These are phyloP conservation scores for Ctenosaura bakeri DNA, from an alignment of 2,797 vertebrate species.

Conservation along the genomic window DNA sequence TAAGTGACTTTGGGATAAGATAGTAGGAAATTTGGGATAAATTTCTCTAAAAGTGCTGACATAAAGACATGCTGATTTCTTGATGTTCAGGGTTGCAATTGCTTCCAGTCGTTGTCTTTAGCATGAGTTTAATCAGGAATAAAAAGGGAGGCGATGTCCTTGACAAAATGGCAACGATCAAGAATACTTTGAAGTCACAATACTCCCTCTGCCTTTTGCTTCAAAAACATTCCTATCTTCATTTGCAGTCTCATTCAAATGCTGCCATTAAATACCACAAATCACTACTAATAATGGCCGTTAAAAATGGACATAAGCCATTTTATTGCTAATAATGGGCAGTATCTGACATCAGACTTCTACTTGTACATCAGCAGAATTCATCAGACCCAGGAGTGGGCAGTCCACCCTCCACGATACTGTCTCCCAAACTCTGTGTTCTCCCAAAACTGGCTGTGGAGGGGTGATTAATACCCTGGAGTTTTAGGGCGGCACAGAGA, in stretches of 20 bases:
- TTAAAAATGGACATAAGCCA: too few species aligned
- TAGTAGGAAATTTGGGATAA: neutral
- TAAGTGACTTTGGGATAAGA: neutral
- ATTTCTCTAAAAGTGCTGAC: neutral
- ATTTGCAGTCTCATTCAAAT: constrained; percentile 49
- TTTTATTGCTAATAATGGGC: too few species aligned
- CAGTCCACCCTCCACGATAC: too few species aligned
- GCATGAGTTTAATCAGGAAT: constrained; percentile 47
- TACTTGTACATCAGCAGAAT: too few species aligned
- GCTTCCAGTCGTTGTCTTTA: constrained; percentile 55
- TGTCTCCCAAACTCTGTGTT: too few species aligned
- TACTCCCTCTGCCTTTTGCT: constrained; percentile 59
- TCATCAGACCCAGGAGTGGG: too few species aligned
- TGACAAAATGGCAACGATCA: constrained; percentile 57
- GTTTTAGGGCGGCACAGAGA: too few species aligned
- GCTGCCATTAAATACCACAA: neutral
- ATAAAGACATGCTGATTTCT: constrained; percentile 27
- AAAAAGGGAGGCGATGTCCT: constrained; percentile 60
- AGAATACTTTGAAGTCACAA: constrained; percentile 63
- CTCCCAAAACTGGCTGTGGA: too few species aligned
- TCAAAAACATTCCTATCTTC: constrained; percentile 49
- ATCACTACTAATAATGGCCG: too few species aligned
- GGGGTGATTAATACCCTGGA: too few species aligned
- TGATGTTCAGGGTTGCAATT: constrained; percentile 43
- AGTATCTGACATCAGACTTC: too few species aligned